Percentiles rank a stretch among this genome's conserved stretches.
Evolutionary conservation across 1,140 invertebrate genomes (phyloP).

Genomic region (Lordiphosa clarofinis): DNA sequence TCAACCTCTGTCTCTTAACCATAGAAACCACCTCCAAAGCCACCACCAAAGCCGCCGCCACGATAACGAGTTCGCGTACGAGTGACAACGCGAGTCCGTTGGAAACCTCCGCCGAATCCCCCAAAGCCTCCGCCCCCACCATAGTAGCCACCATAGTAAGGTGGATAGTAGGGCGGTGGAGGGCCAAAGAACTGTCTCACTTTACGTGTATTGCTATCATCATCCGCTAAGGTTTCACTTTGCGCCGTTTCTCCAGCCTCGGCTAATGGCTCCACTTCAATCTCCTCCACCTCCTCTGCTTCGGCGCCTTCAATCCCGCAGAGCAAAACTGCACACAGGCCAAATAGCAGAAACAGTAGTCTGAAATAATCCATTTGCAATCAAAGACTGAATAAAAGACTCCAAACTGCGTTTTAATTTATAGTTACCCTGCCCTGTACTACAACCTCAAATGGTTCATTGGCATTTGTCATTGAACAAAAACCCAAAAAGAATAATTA

Average conservation of each 20-base stretch:
- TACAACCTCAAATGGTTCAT: slow-evolving; percentile 41
- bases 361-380: slow-evolving; percentile 42
- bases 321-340: slow-evolving; percentile 14
- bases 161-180: slow-evolving; percentile 58
- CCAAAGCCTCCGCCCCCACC: slow-evolving; percentile 43
- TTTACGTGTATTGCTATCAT: slow-evolving; percentile 49
- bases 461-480: slow-evolving; percentile 56
- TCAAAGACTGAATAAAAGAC: slow-evolving; percentile 37
- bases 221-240: slow-evolving; percentile 12
- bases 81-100: slow-evolving; percentile 61
- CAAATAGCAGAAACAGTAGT: slow-evolving; percentile 27
- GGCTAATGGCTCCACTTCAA: neutral
- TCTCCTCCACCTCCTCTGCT: slow-evolving; percentile 1
- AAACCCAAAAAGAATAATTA: slow-evolving; percentile 14
- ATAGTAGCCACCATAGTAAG: slow-evolving; percentile 41
- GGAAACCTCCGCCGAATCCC: slow-evolving; percentile 52
- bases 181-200: slow-evolving; percentile 56
- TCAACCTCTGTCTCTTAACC: slow-evolving; percentile 34
- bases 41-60: slow-evolving; percentile 45
- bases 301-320: slow-evolving; percentile 2
- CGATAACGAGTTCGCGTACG: slow-evolving; percentile 63
- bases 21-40: slow-evolving; percentile 62
- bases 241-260: slow-evolving; percentile 36
- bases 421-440: slow-evolving; percentile 28
- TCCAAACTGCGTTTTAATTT: slow-evolving; percentile 41